Evolutionary conservation across 1,140 invertebrate species (phyloP).

Genomic region (Mactra quadrangularis): DNA sequence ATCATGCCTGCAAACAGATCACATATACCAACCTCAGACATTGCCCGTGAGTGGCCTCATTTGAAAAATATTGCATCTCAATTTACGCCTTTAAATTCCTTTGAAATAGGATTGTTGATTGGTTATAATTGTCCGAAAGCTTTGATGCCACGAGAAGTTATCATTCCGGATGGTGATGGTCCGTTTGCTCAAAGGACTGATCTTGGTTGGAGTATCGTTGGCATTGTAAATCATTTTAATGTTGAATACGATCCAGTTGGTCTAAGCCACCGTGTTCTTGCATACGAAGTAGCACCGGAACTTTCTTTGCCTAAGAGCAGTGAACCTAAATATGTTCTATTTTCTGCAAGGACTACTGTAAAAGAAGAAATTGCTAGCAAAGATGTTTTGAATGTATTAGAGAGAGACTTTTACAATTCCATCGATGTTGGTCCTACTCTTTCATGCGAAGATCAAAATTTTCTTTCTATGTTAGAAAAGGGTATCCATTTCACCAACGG

Average conservation of each 20-base stretch:
- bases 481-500: background rate
- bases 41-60: slow-evolving; percentile 30
- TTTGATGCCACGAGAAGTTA: slow-evolving; percentile 12
- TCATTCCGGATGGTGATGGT: background rate
- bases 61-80: slow-evolving; percentile 14
- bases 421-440: background rate
- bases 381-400: no score
- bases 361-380: background rate
- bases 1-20: slow-evolving; percentile 51
- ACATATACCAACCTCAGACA: slow-evolving; percentile 49
- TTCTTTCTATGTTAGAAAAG: background rate
- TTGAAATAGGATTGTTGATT: background rate
- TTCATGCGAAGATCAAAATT: slow-evolving; percentile 12
- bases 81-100: background rate
- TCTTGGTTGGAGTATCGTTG: slow-evolving; percentile 28
- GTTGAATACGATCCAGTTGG: background rate
- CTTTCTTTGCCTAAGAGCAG: background rate
- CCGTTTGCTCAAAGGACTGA: slow-evolving; percentile 31
- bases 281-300: background rate
- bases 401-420: no score
- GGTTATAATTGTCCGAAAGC: slow-evolving; percentile 8
- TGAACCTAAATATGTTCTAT: background rate
- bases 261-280: slow-evolving; percentile 15
- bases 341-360: slow-evolving; percentile 7
- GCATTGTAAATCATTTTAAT: background rate